Evolutionary conservation across 1,140 invertebrate genomes (phyloP), one percentile per base, ranked within the genome.

Genomic region (Tribolium castaneum): DNA sequence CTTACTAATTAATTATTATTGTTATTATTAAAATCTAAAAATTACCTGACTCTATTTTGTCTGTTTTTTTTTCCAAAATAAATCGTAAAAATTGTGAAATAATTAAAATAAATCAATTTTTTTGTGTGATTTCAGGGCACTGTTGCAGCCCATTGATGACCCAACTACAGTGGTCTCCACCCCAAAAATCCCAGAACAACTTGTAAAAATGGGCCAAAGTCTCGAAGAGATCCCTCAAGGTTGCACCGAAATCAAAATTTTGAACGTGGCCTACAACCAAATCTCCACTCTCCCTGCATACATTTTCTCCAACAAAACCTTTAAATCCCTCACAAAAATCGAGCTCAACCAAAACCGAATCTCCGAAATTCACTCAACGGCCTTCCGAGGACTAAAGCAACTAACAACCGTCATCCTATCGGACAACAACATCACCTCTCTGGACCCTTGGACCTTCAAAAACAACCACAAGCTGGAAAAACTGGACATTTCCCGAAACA

Each of bases 401-500:
- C 84, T 94, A 14, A 90, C 91, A 14, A 90, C 91, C 75, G 86
- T 94, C n/a, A 92, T 94, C 81, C 82, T 94, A 12, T 92, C 92
- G 3, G 83, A 86, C 54, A 94, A 94, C 82, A 86, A 87, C 0
- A 89, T 94, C 5, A 86, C 84, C 9, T 86, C 82, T 0, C 81
- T 94, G 1, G 85, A 90, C n/a, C 87, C 89, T 0, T 88, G 88
- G 3, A 90, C 90, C 0, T 93, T 94, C 79, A 80, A 84, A 5
- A 84, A 88, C 16, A 91, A 90, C n/a, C 83, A 84, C 6, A 83
- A 86, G 19, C 83, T 93, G 0, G 84, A 90, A 3, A 87, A 89
- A 7, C 76, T 93, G 3, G 80, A 89, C 39, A 77, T 93, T 4
- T 89, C 89, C 74, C 83, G 89, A 13, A 93, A 93, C 78, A 86